Percentiles rank a stretch among this genome's conserved stretches.
Evolutionary conservation across 2,113 vertebrate genomes (phyloP).

Genomic region (Daphoenositta chrysoptera): DNA sequence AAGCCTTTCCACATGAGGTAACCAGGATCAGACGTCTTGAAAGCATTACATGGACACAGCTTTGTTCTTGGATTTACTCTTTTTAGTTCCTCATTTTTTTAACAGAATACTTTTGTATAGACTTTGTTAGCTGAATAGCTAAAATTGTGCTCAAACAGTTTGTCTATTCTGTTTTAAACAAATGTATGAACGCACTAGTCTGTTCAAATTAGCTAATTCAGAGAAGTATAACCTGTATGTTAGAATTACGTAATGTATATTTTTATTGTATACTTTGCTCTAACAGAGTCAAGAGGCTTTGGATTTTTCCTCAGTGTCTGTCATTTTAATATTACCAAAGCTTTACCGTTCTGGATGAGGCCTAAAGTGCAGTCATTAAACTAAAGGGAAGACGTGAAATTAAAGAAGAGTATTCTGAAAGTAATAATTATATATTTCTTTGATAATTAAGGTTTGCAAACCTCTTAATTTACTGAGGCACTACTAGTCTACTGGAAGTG

Average conservation of each 20-base stretch:
- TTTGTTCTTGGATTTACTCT: background rate
- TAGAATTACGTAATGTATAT: background rate
- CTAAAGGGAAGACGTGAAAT: background rate
- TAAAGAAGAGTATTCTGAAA: background rate
- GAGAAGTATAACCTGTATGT: background rate
- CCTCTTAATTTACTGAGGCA: background rate
- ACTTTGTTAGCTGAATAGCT: background rate
- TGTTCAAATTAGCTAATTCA: background rate
- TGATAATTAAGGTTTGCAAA: background rate
- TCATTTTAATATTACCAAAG: background rate
- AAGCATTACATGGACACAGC: background rate
- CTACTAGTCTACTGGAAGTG: background rate
- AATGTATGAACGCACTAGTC: background rate
- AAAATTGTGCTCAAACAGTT: background rate
- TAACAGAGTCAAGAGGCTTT: background rate
- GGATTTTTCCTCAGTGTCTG: background rate
- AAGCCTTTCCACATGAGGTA: background rate
- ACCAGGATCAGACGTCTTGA: background rate
- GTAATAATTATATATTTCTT: background rate
- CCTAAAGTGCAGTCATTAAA: background rate
- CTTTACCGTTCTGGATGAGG: background rate
- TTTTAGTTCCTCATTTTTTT: background rate
- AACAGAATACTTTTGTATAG: background rate
- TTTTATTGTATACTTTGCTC: background rate
- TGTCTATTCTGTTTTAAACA: background rate